Base-by-base conservation (phyloP, 2,797 vertebrate genomes). In the Enoplosus armatus region DNA sequence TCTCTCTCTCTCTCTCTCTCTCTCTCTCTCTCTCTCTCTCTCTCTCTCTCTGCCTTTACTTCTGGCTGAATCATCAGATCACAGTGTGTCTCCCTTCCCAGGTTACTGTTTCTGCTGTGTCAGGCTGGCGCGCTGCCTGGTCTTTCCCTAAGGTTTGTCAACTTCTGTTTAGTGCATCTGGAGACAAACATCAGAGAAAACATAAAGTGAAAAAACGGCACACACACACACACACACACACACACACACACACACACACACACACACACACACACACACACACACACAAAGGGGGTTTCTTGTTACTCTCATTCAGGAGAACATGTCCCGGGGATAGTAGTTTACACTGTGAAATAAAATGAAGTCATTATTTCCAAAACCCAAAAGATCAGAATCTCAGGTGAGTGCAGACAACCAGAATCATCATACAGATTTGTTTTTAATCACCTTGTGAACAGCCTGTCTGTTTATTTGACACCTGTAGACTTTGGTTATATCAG, bases 401-500 rank as follows among this genome's bases (percentile, higher is more conserved):
- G 43, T 72, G 64, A 85, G 62, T 14, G 67, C 66, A 80, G 75
- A 82, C 45, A 82, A 82, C 66, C 65, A 67, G 63, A 87, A 83
- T 47, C 48, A 86, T 53, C 77, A 85, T 74, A 83, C 71, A 77
- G 66, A 83, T 77, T 53, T 47, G n/a, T 65, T 72, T 67, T 73
- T 73, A 65, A 79, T 59, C 74, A 70, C 72, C 81, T 50, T 31
- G 47, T 77, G 58, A 79, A 85, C 87, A 82, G 86, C 91, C 89
- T 86, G 91, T 94, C 95, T 96, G 95, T 96, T 96, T 94, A 96
- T 96, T 96, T 96, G 95, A 96, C 95, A 96, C 95, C 95, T 96
- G 95, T 96, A 96, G 95, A 95, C 95, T 96, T 95, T 93, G 89
- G 87, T 87, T 85, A 68, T 64, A 84, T 79, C 55, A 87, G 68